Evolutionary conservation across 2,113 vertebrate genomes (phyloP).

Genomic region (Clarias magur): DNA sequence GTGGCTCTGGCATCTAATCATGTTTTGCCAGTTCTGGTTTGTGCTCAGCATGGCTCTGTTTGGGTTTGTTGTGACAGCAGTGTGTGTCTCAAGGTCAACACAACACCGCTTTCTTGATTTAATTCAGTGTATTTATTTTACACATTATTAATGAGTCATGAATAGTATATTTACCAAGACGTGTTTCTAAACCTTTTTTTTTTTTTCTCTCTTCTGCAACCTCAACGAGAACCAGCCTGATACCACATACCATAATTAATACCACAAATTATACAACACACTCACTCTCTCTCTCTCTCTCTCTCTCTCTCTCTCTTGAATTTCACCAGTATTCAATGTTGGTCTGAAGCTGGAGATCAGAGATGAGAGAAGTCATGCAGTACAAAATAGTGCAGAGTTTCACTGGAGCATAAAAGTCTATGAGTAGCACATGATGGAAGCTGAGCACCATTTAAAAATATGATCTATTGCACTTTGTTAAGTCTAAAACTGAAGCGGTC

Average conservation of each 20-base stretch:
- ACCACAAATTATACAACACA: neutral
- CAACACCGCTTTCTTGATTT: neutral
- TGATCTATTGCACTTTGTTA: neutral
- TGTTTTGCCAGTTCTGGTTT: constrained; percentile 44
- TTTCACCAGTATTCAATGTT: neutral
- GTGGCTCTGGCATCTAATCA: constrained; percentile 49
- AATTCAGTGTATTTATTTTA: too few species aligned
- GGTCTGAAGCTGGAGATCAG: neutral
- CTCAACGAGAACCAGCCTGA: neutral
- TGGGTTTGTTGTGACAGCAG: constrained; percentile 21
- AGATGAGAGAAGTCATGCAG: neutral
- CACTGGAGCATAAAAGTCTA: neutral
- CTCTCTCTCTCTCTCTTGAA: neutral
- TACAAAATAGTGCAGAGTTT: neutral
- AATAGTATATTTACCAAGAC: neutral
- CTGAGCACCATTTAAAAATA: neutral
- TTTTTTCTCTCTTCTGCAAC: neutral
- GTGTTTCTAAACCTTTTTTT: neutral
- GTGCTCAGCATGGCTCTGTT: constrained; percentile 32
- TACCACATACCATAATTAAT: neutral
- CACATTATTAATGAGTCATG: neutral
- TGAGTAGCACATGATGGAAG: neutral
- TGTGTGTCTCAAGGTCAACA: neutral
- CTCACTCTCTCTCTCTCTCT: neutral
- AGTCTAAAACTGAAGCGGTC: neutral